A percentile compares a stretch with the other conserved stretches of the same genome.
These are phyloP conservation scores for Sminthurides aquaticus DNA, from an alignment of 2,888 invertebrate genomes.

Conservation along the genomic window DNA sequence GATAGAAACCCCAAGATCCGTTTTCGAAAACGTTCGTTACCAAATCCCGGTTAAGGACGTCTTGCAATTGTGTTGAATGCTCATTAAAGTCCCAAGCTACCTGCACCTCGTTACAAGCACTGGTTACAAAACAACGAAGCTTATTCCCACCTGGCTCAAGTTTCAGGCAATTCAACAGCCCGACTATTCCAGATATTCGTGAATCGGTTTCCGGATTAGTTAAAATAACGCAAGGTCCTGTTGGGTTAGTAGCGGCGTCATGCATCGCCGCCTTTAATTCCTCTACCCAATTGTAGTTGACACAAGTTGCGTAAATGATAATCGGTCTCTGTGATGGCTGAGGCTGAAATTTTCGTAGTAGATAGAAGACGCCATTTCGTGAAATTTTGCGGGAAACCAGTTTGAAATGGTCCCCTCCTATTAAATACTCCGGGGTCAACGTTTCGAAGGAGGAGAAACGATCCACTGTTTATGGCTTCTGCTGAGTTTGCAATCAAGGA, in stretches of 20 bases:
- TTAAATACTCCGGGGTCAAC: no score
- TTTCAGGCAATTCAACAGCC: conserved; percentile 52
- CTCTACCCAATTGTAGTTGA: conserved; percentile 71
- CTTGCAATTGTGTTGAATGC: not conserved
- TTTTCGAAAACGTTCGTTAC: conserved; percentile 31
- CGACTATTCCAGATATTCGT: conserved; percentile 53
- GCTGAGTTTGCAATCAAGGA: not conserved
- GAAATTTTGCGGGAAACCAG: not conserved
- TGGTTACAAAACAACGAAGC: conserved; percentile 45
- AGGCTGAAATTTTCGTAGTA: not conserved
- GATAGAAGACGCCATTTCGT: not conserved
- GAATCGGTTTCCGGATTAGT: no score
- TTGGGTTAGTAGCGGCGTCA: no score
- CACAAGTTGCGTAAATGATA: conserved; percentile 62
- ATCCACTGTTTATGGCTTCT: no score
- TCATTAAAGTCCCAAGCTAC: not conserved
- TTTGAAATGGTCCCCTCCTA: no score
- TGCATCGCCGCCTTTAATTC: conserved; percentile 65
- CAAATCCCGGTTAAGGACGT: conserved; percentile 15
- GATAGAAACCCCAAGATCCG: conserved; percentile 71
- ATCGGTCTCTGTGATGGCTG: conserved; percentile 27
- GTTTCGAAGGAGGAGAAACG: no score
- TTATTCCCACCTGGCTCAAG: conserved; percentile 49
- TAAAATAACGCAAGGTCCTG: no score
- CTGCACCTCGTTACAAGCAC: no score